Conservation (phyloP, 2,888 invertebrate genomes). For the Drosophila pegasa region DNA sequence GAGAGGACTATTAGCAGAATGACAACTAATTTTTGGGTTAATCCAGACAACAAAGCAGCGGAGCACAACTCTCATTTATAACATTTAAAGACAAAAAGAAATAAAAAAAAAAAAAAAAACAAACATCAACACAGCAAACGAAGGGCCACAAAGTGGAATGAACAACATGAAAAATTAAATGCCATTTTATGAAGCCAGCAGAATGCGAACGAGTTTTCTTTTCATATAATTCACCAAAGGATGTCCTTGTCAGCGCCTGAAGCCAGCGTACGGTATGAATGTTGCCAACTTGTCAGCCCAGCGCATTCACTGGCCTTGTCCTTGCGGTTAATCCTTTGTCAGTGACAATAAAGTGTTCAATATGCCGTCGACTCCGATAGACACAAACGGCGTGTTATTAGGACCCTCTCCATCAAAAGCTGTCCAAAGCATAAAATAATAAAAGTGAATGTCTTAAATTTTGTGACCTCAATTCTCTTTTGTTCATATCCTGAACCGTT, state of each 20-base stretch:
- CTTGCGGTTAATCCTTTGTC: conserved; percentile 46
- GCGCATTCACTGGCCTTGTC: conserved; percentile 25
- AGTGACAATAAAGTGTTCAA: conserved; percentile 44
- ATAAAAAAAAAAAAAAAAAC: too few species aligned
- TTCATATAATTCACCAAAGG: conserved; percentile 12
- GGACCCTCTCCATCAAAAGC: conserved; percentile 18
- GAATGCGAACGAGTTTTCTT: conserved; percentile 17
- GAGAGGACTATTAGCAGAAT: conserved; percentile 62
- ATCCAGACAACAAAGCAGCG: conserved; percentile 29
- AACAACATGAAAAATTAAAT: conserved; percentile 58
- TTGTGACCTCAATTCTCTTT: background rate
- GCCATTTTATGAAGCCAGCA: conserved; percentile 42
- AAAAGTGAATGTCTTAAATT: conserved; percentile 17
- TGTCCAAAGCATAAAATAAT: conserved; percentile 3
- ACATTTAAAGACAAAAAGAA: conserved; percentile 42
- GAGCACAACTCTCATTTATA: conserved; percentile 55
- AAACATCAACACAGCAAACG: conserved; percentile 3
- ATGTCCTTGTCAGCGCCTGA: conserved; percentile 20
- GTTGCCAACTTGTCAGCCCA: conserved; percentile 31
- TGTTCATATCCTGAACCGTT: too few species aligned
- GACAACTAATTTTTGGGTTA: conserved; percentile 58
- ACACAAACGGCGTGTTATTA: conserved; percentile 38
- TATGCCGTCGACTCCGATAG: conserved; percentile 30
- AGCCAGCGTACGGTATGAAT: conserved; percentile 9
- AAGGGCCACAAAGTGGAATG: conserved; percentile 34